Conservation (phyloP, 1,140 invertebrate genomes). For the Bacillus rossius region DNA sequence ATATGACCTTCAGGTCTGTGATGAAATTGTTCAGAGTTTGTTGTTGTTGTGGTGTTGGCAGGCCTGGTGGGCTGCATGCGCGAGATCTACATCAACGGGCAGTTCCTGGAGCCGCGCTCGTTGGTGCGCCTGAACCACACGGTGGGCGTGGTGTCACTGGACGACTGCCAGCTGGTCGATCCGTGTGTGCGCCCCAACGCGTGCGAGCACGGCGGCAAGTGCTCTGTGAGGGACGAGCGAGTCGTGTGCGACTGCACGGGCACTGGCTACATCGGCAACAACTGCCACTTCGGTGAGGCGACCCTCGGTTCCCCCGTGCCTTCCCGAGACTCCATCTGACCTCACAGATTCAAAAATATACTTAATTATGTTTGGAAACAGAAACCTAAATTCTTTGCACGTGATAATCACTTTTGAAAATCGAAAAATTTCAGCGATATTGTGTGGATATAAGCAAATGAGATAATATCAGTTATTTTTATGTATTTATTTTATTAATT, state of each 20-base stretch:
- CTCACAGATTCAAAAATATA: no score
- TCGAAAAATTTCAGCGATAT: no score
- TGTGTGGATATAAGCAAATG: not conserved
- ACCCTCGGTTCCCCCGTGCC: not conserved
- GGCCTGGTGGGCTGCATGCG: slow-evolving; percentile 88
- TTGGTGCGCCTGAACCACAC: slow-evolving; percentile 75
- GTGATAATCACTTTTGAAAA: no score
- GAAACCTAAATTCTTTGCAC: no score
- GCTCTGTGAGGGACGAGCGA: slow-evolving; percentile 79
- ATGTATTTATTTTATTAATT: no score
- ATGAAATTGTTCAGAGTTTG: no score
- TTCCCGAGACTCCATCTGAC: no score
- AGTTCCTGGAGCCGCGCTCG: slow-evolving; percentile 64
- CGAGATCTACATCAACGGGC: slow-evolving; percentile 76
- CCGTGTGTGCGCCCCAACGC: slow-evolving; percentile 83
- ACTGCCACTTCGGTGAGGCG: slow-evolving; percentile 80
- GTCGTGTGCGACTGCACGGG: slow-evolving; percentile 84
- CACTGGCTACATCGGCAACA: slow-evolving; percentile 81
- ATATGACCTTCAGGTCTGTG: not conserved
- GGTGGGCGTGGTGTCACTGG: slow-evolving; percentile 81
- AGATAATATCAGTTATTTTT: not conserved
- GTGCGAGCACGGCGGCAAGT: slow-evolving; percentile 86
- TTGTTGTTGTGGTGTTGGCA: not conserved
- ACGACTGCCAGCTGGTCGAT: slow-evolving; percentile 87
- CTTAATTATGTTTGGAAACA: no score